These are phyloP conservation scores for Liposcelis brunnea DNA, from an alignment of 2,888 invertebrate genomes.

Conservation along the genomic window DNA sequence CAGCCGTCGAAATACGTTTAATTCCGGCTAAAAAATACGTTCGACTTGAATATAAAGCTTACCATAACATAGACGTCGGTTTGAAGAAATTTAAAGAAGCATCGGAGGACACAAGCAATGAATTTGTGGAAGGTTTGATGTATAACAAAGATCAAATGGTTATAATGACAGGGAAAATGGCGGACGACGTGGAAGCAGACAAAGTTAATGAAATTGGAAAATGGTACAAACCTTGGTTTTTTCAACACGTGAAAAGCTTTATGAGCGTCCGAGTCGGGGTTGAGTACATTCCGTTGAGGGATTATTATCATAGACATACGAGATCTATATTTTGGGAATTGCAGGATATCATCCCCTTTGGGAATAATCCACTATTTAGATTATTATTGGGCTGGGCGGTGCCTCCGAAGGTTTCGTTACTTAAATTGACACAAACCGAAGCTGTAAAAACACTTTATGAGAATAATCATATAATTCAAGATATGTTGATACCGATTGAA, in stretches of 20 bases:
- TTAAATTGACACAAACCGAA: constrained; percentile 59
- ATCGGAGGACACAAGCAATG: constrained; percentile 32
- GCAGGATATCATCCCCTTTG: constrained; percentile 68
- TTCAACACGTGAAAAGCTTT: constrained; percentile 49
- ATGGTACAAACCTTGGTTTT: constrained; percentile 76
- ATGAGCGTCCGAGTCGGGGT: constrained; percentile 24
- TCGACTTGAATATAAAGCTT: constrained; percentile 47
- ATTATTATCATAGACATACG: constrained; percentile 71
- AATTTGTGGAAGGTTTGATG: constrained; percentile 60
- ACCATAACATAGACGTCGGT: constrained; percentile 35
- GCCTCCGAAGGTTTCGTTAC: constrained; percentile 63
- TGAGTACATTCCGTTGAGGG: constrained; percentile 60
- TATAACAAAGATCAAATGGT: constrained; percentile 49
- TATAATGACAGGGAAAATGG: constrained; percentile 58
- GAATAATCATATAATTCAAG: constrained; percentile 59
- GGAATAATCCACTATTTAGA: constrained; percentile 56
- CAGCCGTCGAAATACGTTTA: constrained; percentile 54
- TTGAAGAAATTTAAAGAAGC: constrained; percentile 33
- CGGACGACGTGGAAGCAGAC: constrained; percentile 38
- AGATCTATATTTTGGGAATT: constrained; percentile 71
- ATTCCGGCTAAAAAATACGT: constrained; percentile 52
- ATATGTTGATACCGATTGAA: constrained; percentile 58
- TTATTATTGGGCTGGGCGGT: constrained; percentile 61
- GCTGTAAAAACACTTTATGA: constrained; percentile 54
- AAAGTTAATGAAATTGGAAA: constrained; percentile 55